Conservation (phyloP, 1,140 invertebrate genomes). For the Cydia strobilella region DNA sequence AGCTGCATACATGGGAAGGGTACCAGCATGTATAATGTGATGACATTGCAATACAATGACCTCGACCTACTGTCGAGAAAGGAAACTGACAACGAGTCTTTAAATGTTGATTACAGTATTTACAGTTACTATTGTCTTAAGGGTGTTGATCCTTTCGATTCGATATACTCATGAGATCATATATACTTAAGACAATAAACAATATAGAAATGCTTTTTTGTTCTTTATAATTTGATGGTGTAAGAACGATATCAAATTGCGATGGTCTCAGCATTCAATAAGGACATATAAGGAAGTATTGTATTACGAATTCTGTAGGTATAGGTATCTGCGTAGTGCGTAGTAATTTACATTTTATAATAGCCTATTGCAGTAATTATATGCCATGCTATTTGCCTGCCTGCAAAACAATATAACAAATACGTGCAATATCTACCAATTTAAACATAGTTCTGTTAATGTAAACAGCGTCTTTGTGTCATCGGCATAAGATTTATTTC, state of each 20-base stretch:
- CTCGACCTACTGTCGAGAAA: conserved; percentile 10
- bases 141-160: neutral
- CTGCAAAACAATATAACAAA: neutral
- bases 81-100: neutral
- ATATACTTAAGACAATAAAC: neutral
- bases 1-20: neutral
- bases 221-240: neutral
- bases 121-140: neutral
- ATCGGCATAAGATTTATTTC: neutral
- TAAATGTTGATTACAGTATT: neutral
- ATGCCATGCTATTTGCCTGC: no score
- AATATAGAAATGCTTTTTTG: neutral
- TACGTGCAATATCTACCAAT: neutral
- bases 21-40: conserved; percentile 17
- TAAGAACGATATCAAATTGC: neutral
- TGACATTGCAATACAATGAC: conserved; percentile 11
- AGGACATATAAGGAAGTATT: neutral
- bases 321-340: no score
- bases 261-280: no score
- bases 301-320: neutral
- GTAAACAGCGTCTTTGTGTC: neutral
- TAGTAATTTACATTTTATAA: no score
- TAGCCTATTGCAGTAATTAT: no score
- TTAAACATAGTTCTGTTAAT: neutral
- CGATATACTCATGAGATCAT: neutral